Evolutionary conservation across 2,113 vertebrate species (phyloP), one percentile per base, ranked within the genome.

Genomic region (Sander lucioperca): DNA sequence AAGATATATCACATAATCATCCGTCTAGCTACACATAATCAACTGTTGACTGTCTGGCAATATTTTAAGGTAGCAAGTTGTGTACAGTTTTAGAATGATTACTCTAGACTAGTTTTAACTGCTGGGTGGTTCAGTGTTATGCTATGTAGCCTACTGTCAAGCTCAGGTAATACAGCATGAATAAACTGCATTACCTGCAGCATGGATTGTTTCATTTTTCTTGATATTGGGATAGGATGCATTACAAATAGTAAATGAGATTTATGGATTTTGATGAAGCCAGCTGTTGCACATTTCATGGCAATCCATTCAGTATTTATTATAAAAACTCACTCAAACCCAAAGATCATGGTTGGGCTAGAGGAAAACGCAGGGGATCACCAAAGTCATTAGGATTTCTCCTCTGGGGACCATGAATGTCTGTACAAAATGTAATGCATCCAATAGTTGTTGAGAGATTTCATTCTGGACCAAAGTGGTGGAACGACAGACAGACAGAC

Each of bases 1-100:
- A 47, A 69, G 66, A 43, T 39, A 56, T 47, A 21, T 86, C 63
- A 12, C 21, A 53, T 58, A 74, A 33, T 58, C 58, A 51, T 57
- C n/a, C 13, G 25, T 68, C 14, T 7, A 56, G 27, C 56, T 53
- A 6, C 48, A 63, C 16, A 23, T 57, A 0, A 54, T 33, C 12
- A 66, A 11, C 50, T 21, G 30, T 8, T 45, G 36, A 3, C 16
- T 43, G 4, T 54, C 33, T 66, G 72, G 61, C 67, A 83, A 23
- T 27, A 27, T 70, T 48, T 74, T 57, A 64, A 82, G 53, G 48
- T 77, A 43, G 39, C 10, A 43, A 23, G 5, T 27, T 13, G 27
- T 66, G 36, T 16, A 30, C 11, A 27, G 39, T n/a, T 10, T 25
- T 45, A 12, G 1, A 27, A 43, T 1, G n/a, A 36, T 47, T 23